Evolutionary conservation across 2,888 invertebrate genomes (phyloP).

Genomic region (Hydropsyche betteni): DNA sequence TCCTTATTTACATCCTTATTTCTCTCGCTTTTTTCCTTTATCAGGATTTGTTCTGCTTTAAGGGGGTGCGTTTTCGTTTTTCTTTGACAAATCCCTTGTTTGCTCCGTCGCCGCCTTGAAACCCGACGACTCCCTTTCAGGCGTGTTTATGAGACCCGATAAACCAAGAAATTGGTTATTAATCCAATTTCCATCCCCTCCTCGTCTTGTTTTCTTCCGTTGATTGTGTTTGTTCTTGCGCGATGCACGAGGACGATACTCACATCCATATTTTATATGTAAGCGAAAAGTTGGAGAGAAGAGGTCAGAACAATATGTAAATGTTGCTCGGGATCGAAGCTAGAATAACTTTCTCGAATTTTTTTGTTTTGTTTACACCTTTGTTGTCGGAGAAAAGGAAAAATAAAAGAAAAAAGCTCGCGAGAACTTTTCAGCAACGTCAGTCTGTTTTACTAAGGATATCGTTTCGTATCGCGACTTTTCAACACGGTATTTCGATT

Average conservation of each 20-base stretch:
- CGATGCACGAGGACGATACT: not conserved
- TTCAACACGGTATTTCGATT: too few species aligned
- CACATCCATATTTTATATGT: not conserved
- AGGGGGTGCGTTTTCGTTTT: conserved; percentile 10
- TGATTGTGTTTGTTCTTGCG: conserved; percentile 10
- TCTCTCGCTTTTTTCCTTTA: conserved; percentile 20
- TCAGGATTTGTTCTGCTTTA: conserved; percentile 9
- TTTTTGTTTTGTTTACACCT: too few species aligned
- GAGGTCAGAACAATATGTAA: too few species aligned
- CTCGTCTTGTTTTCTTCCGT: conserved; percentile 8
- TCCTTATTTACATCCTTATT: conserved; percentile 12
- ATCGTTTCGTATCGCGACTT: too few species aligned
- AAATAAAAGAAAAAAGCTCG: too few species aligned
- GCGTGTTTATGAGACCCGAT: conserved; percentile 13
- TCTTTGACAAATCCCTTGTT: conserved; percentile 15
- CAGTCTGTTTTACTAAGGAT: too few species aligned
- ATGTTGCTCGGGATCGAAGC: too few species aligned
- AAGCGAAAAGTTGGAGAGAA: not conserved
- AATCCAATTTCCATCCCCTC: conserved; percentile 28
- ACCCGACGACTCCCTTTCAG: not conserved
- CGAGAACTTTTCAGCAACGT: too few species aligned
- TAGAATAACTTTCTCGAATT: too few species aligned
- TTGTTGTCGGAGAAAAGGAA: too few species aligned
- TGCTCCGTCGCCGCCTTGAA: not conserved
- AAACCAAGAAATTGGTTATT: conserved; percentile 30